Conservation (phyloP, 2,797 vertebrate genomes). For the Nyctibius grandis region DNA sequence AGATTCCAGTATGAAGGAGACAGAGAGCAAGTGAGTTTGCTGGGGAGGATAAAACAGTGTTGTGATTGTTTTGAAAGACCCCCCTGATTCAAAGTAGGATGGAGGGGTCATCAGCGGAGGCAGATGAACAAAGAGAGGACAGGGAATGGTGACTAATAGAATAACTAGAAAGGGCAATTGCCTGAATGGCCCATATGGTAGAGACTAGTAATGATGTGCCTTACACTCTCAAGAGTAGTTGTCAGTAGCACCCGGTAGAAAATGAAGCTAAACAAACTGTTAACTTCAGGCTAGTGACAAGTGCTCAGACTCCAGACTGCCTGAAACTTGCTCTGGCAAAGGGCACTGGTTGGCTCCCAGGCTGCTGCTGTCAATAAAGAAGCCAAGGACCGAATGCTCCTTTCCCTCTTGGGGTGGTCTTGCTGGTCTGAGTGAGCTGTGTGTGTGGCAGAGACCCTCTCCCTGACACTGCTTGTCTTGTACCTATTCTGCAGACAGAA, state of each 20-base stretch:
- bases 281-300: background rate
- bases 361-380: background rate
- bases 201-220: background rate
- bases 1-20: background rate
- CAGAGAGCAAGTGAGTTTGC: background rate
- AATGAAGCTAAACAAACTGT: background rate
- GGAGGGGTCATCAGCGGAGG: background rate
- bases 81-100: background rate
- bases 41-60: background rate
- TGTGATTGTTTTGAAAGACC: background rate
- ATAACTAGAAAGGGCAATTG: background rate
- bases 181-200: background rate
- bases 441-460: slow-evolving; percentile 56
- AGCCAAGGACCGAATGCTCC: background rate
- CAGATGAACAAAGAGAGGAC: background rate
- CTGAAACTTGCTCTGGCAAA: background rate
- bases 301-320: background rate
- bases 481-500: slow-evolving; percentile 50
- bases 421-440: background rate
- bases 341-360: background rate
- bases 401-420: slow-evolving; percentile 46
- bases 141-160: background rate
- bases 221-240: background rate
- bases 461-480: slow-evolving; percentile 3
- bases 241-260: background rate